Base-by-base conservation (phyloP, 2,888 invertebrate species). In the Trichacis sp. region DNA sequence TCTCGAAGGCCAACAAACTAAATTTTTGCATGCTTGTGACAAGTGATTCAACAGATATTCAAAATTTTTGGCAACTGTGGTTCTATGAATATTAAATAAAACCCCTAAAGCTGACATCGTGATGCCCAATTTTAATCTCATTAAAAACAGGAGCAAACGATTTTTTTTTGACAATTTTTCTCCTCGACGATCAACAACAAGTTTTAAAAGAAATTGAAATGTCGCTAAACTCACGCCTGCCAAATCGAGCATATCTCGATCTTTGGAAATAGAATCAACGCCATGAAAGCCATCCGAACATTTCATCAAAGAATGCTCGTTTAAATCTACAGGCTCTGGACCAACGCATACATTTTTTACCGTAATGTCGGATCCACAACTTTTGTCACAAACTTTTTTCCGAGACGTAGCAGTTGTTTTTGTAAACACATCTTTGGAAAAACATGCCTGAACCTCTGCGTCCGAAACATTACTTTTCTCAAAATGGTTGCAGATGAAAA, bases 51-150 rank as follows among this genome's bases (percentile, higher is more conserved):
- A 36, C 36, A 20, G 57, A 20, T 17, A 33, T 29, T 36, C 18
- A 62, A 71, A 73, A 51, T 70, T 67, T 63, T 51, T 60, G 8
- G 70, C 69, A 33, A 62, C 42, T n/a, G 67, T 70, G 18, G 65
- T 69, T 47, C 69, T 29, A 38, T 73, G 70, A 5, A 70, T 52
- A 30, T 14, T 3, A 43, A 66, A 70, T 8, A 68, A 52, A 24
- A 53, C 63, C 14, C 57, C 30, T 11, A 69, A 4, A 12, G 66
- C 56, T 20, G 68, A 45, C 55, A 59, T 66, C 8, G 63, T 57
- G 8, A 66, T 24, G 0, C 65, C 64, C 29, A 40, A n/a, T 54
- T 66, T 70, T 51, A 68, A 47, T 48, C 66, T 68, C n/a, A 68
- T 45, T n/a, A 66, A 50, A 38, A 63, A 66, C 6, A 66, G 33